Evolutionary conservation across 2,888 invertebrate genomes (phyloP), one percentile per base, ranked within the genome.

Genomic region (Venustoraphidia nigricollis): DNA sequence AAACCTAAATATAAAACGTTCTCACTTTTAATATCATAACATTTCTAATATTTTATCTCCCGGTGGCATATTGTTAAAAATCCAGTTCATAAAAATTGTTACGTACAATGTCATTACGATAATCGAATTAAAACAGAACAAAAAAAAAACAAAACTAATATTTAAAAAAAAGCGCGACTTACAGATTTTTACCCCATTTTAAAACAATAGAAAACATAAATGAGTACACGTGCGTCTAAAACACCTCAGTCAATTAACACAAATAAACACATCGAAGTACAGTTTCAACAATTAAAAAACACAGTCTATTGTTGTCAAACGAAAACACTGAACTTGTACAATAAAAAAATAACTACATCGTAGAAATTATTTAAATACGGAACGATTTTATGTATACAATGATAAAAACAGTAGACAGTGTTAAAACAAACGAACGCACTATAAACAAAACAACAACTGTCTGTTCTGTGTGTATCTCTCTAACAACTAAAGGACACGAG

Each of bases 21-120:
- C 65, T 65, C 66, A 62, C 58, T 54, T 60, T 62, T 56, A 63
- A 58, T 65, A 62, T 67, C 66, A 67, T 66, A 66, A 66, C 66
- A 66, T 67, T 56, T 60, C 63, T 60, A 62, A 51, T 56, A 62
- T 62, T 61, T 58, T 62, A 57, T 58, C 55, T 62, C 60, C 61
- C 53, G 61, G 61, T 53, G 62, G 61, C 54, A 56, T 55, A 53
- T 57, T 54, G 56, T 57, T 57, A 38, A 52, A 57, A 57, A 56
- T 51, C 49, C 53, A 56, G 52, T 55, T 55, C 44, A 45, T 48
- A 50, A 51, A 52, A 42, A 53, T 52, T 56, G 50, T 53, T 54
- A 51, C 47, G 51, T 48, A 54, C 45, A 53, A 53, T 61, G 60
- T 61, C 59, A 60, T 59, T 60, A 55, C 54, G 37, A 46, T 48